Base-by-base conservation (phyloP, 2,113 vertebrate genomes). In the Leucosticte australis region DNA sequence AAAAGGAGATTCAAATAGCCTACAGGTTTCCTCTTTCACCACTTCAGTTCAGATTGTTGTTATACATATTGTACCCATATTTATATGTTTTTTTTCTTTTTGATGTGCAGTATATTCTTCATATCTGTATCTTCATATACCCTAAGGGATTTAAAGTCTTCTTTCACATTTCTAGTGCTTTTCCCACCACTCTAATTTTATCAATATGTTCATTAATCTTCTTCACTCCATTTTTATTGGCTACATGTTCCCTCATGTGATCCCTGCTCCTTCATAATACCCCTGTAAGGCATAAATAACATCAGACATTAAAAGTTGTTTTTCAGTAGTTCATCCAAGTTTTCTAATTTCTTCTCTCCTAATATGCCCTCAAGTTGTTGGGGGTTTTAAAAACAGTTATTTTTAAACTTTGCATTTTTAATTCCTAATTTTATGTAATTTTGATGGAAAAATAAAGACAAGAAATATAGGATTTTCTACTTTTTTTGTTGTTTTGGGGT, bases 371-470 rank as follows among this genome's bases (percentile, higher is more conserved):
- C 42, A 42, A 33, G 14, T 30, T 42, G 0, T 21, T 73, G 9
- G 3, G 5, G 0, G 1, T 39, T 56, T 69, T 59, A 60, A 21
- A 27, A 1, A 21, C 3, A 50, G 4, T n/a, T 62, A 1, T 35
- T 74, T 35, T 18, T 21, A 35, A 52, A 22, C 0, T 35, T 74
- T 42, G 4, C 4, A 39, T 53, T 69, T 78, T 65, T 65, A 27
- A 30, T 78, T 64, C 15, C 11, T 2, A 3, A 9, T 65, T 73
- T 63, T 59, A 23, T 46, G 50, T 56, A 9, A 41, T 62, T 56
- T 62, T 33, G 56, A 27, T 52, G 33, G 8, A 47, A n/a, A 87
- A 64, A 73, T 35, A 0, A 71, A 59, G 19, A 44, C 5, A n/a
- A 30, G 13, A 86, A 90, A 53, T 3, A 18, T 7, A 67, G 8